Evolutionary conservation across 2,113 vertebrate genomes (phyloP).

Genomic region (Cololabis saira): DNA sequence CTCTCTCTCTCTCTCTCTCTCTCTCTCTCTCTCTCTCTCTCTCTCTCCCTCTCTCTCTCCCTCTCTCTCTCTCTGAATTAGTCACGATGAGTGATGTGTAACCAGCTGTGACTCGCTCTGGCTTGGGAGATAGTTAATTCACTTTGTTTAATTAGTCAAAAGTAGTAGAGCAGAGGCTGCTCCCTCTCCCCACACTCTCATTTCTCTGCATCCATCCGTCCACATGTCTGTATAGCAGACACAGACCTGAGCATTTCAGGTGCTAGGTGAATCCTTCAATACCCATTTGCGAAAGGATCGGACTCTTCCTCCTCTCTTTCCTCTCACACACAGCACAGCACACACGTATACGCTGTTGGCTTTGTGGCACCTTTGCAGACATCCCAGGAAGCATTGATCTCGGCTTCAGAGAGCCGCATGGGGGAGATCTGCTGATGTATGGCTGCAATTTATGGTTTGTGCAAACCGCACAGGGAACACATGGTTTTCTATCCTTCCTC

Average conservation of each 20-base stretch:
- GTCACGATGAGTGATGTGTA: slow-evolving; percentile 73
- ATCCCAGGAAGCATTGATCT: slow-evolving; percentile 16
- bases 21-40: slow-evolving; percentile 67
- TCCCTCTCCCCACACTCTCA: slow-evolving; percentile 46
- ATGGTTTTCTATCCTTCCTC: not conserved
- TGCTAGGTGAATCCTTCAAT: slow-evolving; percentile 24
- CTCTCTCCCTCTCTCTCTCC: slow-evolving; percentile 60
- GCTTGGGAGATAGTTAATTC: slow-evolving; percentile 75
- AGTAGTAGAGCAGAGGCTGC: slow-evolving; percentile 66
- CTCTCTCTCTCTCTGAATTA: slow-evolving; percentile 73
- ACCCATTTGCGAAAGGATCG: slow-evolving; percentile 9
- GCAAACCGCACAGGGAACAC: slow-evolving; percentile 11
- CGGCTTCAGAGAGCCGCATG: slow-evolving; percentile 17
- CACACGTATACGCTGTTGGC: not conserved
- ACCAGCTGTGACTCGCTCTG: slow-evolving; percentile 74
- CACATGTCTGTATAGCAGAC: slow-evolving; percentile 14
- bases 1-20: slow-evolving; percentile 66
- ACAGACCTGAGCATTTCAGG: slow-evolving; percentile 42
- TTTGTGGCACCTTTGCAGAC: slow-evolving; percentile 26
- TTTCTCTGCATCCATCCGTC: slow-evolving; percentile 41
- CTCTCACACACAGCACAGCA: slow-evolving; percentile 11
- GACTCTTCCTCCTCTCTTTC: not conserved
- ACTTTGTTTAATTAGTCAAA: slow-evolving; percentile 79
- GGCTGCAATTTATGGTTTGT: slow-evolving; percentile 22
- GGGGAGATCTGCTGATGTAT: slow-evolving; percentile 8